Percentiles rank a stretch among this genome's conserved stretches.
Evolutionary conservation across 64 coral and sea anemone genomes (phyloP).

Genomic region (Dendrophyllia cribrosa): DNA sequence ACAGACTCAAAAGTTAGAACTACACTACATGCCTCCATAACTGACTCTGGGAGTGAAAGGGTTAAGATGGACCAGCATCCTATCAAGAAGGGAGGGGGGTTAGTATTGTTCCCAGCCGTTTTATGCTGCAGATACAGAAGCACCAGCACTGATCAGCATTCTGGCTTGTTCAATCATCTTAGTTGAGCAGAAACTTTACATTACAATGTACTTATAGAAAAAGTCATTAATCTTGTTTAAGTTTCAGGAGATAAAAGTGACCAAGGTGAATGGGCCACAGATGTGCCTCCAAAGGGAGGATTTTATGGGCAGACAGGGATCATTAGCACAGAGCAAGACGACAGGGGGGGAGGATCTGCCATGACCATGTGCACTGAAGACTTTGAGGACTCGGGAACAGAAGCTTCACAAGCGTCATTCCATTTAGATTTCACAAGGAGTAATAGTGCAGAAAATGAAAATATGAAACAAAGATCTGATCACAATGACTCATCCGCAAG

Average conservation of each 20-base stretch:
- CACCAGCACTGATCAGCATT: too few relatives aligned
- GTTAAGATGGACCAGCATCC: too few relatives aligned
- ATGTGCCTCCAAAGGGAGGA: background rate
- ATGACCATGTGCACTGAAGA: conserved; percentile 67
- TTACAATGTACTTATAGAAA: too few relatives aligned
- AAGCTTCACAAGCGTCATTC: background rate
- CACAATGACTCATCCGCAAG: background rate
- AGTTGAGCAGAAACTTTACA: too few relatives aligned
- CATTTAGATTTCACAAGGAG: conserved; percentile 23
- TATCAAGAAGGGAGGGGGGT: too few relatives aligned
- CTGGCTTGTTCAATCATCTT: too few relatives aligned
- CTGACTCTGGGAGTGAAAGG: too few relatives aligned
- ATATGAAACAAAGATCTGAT: conserved; percentile 2
- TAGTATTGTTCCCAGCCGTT: too few relatives aligned
- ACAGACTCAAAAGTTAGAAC: too few relatives aligned
- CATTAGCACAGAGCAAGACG: conserved; percentile 11
- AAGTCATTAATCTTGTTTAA: background rate
- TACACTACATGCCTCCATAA: too few relatives aligned
- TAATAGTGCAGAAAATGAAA: background rate
- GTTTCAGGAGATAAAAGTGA: conserved; percentile 38
- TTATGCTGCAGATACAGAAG: too few relatives aligned
- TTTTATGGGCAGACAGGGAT: conserved; percentile 77
- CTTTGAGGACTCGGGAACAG: conserved; percentile 54
- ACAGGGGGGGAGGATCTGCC: conserved; percentile 12
- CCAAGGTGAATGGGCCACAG: conserved; percentile 27